Evolutionary conservation across 2,888 invertebrate species (phyloP).

Genomic region (Morpho achilles): DNA sequence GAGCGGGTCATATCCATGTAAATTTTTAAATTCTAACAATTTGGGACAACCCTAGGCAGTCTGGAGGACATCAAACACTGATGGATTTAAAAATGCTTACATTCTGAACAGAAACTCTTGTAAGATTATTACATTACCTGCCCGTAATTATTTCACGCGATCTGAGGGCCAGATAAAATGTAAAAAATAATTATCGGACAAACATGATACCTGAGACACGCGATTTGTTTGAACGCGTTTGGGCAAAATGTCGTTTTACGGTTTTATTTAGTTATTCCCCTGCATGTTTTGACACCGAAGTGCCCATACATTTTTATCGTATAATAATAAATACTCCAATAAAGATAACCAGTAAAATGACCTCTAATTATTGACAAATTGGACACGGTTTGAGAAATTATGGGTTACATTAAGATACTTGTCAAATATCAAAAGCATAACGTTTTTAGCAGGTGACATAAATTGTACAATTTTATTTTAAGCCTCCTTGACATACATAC

Average conservation of each 20-base stretch:
- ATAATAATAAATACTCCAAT: conserved; percentile 30
- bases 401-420: conserved; percentile 36
- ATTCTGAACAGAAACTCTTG: no score
- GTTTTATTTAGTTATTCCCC: conserved; percentile 21
- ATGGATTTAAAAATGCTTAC: no score
- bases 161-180: background rate
- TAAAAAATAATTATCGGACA: conserved; percentile 2
- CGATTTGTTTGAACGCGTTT: conserved; percentile 20
- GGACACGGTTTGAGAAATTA: conserved; percentile 41
- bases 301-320: conserved; percentile 18
- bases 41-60: no score
- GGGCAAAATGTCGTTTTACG: conserved; percentile 20
- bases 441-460: no score
- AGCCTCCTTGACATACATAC: background rate
- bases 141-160: no score
- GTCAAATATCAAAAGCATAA: background rate
- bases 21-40: no score
- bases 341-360: conserved; percentile 46
- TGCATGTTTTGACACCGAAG: conserved; percentile 20
- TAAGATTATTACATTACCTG: no score
- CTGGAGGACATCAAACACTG: no score
- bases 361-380: conserved; percentile 62
- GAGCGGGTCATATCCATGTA: no score
- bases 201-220: conserved; percentile 6
- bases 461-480: no score